These are phyloP conservation scores for Sialia sialis DNA, from an alignment of 2,113 vertebrate genomes.

Conservation along the genomic window DNA sequence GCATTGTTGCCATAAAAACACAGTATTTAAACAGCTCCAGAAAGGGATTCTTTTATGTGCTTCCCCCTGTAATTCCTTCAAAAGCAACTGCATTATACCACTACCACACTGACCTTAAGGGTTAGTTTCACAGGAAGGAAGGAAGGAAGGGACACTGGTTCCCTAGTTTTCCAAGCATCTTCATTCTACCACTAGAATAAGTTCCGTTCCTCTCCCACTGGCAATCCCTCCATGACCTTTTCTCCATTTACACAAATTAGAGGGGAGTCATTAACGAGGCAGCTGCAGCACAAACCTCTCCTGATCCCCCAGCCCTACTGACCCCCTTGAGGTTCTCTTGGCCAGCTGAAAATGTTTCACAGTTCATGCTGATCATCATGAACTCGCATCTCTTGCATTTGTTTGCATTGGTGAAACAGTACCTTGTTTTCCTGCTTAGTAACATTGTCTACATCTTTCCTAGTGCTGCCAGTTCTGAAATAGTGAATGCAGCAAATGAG, in stretches of 20 bases:
- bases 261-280: background rate
- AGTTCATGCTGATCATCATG: background rate
- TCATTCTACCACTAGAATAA: background rate
- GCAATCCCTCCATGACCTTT: background rate
- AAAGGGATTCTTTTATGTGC: background rate
- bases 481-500: background rate
- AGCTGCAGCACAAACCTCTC: rapidly evolving
- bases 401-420: background rate
- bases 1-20: background rate
- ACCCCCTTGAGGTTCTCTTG: background rate
- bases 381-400: background rate
- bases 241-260: rapidly evolving
- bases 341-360: background rate
- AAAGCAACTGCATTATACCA: background rate
- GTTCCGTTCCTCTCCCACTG: background rate
- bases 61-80: background rate
- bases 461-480: background rate
- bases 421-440: background rate
- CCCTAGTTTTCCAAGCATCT: background rate
- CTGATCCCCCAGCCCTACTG: rapidly evolving
- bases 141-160: background rate
- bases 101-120: background rate
- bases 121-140: background rate
- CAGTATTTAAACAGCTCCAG: background rate
- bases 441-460: background rate